phyloP scores from a whole-genome alignment of 2,888 invertebrate species.

The Troides helena region DNA sequence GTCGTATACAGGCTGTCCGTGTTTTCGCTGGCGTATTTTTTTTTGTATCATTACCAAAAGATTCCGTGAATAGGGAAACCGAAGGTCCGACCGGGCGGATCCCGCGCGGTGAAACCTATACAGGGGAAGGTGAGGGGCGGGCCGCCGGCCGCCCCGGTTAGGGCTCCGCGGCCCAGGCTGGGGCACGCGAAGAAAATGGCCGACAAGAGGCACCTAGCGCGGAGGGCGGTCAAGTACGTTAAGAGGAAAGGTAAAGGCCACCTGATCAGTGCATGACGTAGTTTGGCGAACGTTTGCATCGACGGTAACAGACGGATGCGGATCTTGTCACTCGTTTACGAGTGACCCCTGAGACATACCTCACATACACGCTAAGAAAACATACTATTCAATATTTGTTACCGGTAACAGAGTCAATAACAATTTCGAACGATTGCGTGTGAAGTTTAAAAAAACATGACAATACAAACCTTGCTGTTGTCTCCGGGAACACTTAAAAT shows the following conservation, averaged over 20 bases:
- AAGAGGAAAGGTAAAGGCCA: slow-evolving; percentile 64
- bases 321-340: no score
- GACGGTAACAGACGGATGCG: no score
- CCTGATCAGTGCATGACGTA: slow-evolving; percentile 3
- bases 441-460: no score
- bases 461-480: no score
- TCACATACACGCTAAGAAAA: no score
- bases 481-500: no score
- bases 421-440: no score
- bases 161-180: slow-evolving; percentile 44
- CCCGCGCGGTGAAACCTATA: neutral
- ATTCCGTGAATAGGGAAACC: slow-evolving; percentile 10
- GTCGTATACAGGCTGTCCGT: no score
- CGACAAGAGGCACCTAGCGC: slow-evolving; percentile 59
- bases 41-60: neutral
- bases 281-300: slow-evolving; percentile 18
- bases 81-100: slow-evolving; percentile 3
- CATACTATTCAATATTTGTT: no score
- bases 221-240: slow-evolving; percentile 60
- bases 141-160: neutral
- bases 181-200: slow-evolving; percentile 47
- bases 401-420: no score
- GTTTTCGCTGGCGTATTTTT: neutral
- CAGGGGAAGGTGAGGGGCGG: neutral
- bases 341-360: no score